These are phyloP conservation scores for Chrysocyon brachyurus DNA, from an alignment of 2,797 vertebrate species.

Conservation along the genomic window DNA sequence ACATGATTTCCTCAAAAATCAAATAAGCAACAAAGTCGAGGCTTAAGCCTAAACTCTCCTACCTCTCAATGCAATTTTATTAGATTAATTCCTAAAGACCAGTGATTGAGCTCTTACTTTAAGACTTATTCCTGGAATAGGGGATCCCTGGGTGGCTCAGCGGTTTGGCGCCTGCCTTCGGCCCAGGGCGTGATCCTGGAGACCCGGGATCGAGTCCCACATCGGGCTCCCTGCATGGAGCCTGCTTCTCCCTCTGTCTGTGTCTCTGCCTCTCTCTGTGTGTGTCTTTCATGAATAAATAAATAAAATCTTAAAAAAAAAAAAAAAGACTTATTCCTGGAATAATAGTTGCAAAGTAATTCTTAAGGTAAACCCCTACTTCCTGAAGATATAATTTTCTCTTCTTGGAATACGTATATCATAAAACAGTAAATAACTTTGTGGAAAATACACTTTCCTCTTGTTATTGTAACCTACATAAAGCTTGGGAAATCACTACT, in stretches of 20 bases:
- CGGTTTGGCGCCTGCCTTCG: too few relatives aligned
- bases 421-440: conserved; percentile 60
- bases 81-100: not conserved
- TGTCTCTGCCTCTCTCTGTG: too few relatives aligned
- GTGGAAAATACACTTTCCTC: conserved; percentile 34
- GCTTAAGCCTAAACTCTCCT: conserved; percentile 16
- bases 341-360: not conserved
- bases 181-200: too few relatives aligned
- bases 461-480: conserved; percentile 42
- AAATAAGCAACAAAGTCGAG: conserved; percentile 39
- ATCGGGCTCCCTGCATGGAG: too few relatives aligned
- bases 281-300: too few relatives aligned
- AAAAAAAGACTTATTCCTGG: not conserved
- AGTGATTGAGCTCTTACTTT: not conserved
- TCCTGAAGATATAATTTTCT: conserved; percentile 14
- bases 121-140: conserved; percentile 5
- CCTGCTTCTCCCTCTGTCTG: too few relatives aligned
- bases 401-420: not conserved
- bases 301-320: too few relatives aligned
- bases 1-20: not conserved
- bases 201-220: too few relatives aligned
- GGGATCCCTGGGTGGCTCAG: too few relatives aligned
- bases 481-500: not conserved
- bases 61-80: not conserved
- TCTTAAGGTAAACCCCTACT: conserved; percentile 21